Evolutionary conservation across 2,888 invertebrate genomes (phyloP).

Genomic region (Pachycephus smyrnensis): DNA sequence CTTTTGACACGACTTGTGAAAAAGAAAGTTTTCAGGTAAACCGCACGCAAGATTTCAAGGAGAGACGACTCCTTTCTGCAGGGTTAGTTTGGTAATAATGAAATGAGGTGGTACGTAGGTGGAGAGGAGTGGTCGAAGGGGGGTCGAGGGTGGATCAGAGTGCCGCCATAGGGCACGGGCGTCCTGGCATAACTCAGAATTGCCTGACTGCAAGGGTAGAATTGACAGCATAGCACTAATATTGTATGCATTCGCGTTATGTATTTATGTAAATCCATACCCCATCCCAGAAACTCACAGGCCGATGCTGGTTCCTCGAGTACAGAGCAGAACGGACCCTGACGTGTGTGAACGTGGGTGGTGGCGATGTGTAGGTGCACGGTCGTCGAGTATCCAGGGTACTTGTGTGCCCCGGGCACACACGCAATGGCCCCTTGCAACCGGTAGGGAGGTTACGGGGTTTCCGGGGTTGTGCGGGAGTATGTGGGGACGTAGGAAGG

Average conservation of each 20-base stretch:
- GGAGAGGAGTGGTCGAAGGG: background rate
- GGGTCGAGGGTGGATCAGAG: slow-evolving; percentile 8
- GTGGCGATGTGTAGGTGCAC: slow-evolving; percentile 22
- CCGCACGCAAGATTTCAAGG: background rate
- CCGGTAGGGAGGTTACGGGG: background rate
- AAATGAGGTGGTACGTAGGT: background rate
- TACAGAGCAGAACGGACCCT: slow-evolving; percentile 12
- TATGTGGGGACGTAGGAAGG: slow-evolving; percentile 16
- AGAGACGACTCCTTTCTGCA: background rate
- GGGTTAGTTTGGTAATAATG: background rate
- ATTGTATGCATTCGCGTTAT: slow-evolving; percentile 67
- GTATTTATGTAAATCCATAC: slow-evolving; percentile 67
- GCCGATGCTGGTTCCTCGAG: slow-evolving; percentile 21
- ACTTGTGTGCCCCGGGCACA: background rate
- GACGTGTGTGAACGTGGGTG: background rate
- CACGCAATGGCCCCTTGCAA: background rate
- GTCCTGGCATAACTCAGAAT: slow-evolving; percentile 66
- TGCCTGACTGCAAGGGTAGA: slow-evolving; percentile 64
- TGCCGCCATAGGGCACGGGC: slow-evolving; percentile 55
- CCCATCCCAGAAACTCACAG: slow-evolving; percentile 36
- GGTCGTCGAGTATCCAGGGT: background rate
- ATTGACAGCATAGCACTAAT: slow-evolving; percentile 67
- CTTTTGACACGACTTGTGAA: background rate
- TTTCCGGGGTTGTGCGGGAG: no score
- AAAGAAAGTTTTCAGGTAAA: background rate